Evolutionary conservation across 1,140 invertebrate species (phyloP).

Genomic region (Charaxes varanes): DNA sequence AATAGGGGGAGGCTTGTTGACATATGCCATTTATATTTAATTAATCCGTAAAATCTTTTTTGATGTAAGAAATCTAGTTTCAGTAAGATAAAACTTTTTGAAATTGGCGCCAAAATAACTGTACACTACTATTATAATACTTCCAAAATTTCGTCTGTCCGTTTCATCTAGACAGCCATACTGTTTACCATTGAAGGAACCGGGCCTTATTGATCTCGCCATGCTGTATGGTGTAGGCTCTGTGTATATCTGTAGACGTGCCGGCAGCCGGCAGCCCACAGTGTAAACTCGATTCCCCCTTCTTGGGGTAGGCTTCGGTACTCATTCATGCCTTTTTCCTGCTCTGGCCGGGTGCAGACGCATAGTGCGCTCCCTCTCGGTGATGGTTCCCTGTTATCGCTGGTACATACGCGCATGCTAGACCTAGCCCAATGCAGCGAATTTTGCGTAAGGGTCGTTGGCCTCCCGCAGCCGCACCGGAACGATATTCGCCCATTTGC

Average conservation of each 20-base stretch:
- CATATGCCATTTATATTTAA: too few relatives aligned
- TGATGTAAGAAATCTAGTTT: too few relatives aligned
- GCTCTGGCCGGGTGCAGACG: slow-evolving; percentile 41
- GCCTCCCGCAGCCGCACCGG: too few relatives aligned
- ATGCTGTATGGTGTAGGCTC: slow-evolving; percentile 37
- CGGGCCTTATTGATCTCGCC: slow-evolving; percentile 53
- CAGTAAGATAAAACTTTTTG: too few relatives aligned
- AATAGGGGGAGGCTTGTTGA: too few relatives aligned
- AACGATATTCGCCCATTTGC: slow-evolving; percentile 5
- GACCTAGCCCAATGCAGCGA: slow-evolving; percentile 73
- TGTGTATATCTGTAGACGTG: slow-evolving; percentile 57
- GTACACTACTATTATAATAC: too few relatives aligned
- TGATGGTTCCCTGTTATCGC: slow-evolving; percentile 58
- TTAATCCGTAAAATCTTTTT: too few relatives aligned
- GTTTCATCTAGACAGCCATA: too few relatives aligned
- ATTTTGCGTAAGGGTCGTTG: slow-evolving; percentile 75
- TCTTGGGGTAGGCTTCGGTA: slow-evolving; percentile 69
- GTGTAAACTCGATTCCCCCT: slow-evolving; percentile 69
- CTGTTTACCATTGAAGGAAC: slow-evolving; percentile 6
- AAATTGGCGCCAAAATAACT: too few relatives aligned
- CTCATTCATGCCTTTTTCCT: slow-evolving; percentile 71
- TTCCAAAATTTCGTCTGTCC: too few relatives aligned
- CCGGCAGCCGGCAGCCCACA: slow-evolving; percentile 47
- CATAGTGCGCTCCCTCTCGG: slow-evolving; percentile 53
- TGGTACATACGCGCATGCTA: slow-evolving; percentile 67